phyloP scores from a whole-genome alignment of 2,797 vertebrate species.

The Apogon hyalosoma region DNA sequence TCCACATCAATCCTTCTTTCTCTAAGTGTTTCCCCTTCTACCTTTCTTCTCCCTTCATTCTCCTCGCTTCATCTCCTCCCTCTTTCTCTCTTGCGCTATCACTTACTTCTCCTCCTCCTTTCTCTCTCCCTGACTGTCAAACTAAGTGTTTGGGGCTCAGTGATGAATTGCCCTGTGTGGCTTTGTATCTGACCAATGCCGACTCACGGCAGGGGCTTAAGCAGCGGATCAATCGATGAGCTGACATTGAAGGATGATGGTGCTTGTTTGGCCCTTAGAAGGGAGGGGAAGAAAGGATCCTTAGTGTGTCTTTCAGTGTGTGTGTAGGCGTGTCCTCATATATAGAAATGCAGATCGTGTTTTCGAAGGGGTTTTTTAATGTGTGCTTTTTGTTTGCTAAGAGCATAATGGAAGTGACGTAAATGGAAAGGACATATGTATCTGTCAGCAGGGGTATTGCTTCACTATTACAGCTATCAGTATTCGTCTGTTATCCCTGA shows the following conservation, averaged over 20 bases:
- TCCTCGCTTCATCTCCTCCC: constrained; percentile 49
- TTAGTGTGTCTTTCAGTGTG: constrained; percentile 32
- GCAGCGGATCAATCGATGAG: constrained; percentile 85
- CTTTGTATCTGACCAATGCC: constrained; percentile 87
- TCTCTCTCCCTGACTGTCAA: constrained; percentile 77
- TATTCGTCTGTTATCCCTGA: constrained; percentile 69
- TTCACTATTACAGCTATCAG: constrained; percentile 57
- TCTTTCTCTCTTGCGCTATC: constrained; percentile 38
- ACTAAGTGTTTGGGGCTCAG: constrained; percentile 80
- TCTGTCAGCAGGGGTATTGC: constrained; percentile 57
- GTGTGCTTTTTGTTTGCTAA: constrained; percentile 14
- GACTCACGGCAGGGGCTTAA: constrained; percentile 85
- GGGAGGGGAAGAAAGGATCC: constrained; percentile 49
- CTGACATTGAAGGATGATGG: constrained; percentile 87
- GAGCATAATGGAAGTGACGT: constrained; percentile 59
- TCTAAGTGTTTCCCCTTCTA: constrained; percentile 32
- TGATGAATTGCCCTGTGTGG: constrained; percentile 88
- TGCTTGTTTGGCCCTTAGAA: constrained; percentile 73
- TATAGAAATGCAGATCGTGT: constrained; percentile 19
- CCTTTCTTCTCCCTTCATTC: constrained; percentile 36
- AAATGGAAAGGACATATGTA: constrained; percentile 70
- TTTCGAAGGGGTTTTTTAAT: constrained; percentile 8
- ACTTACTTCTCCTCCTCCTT: constrained; percentile 29
- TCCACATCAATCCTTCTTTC: constrained; percentile 35
- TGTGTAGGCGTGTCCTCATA: constrained; percentile 3